Conservation (phyloP, 2,113 vertebrate species). For the Thunnus thynnus region DNA sequence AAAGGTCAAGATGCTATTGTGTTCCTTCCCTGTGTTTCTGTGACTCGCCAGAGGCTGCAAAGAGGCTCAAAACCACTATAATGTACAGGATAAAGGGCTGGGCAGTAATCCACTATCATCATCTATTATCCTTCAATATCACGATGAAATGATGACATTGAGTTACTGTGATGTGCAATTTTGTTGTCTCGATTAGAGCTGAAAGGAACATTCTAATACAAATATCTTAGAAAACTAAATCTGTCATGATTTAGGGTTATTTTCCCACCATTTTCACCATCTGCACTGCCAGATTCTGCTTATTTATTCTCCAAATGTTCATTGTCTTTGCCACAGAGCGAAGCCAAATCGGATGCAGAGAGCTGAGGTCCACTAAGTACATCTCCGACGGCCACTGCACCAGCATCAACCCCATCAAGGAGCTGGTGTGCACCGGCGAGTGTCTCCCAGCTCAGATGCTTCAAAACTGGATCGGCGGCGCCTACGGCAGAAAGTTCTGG, state of each 20-base stretch:
- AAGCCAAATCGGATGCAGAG: constrained; percentile 93
- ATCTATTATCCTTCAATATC: not conserved
- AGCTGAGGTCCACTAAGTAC: constrained; percentile 96
- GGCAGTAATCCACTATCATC: not conserved
- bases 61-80: not conserved
- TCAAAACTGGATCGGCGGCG: constrained; percentile 95
- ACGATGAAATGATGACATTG: not conserved
- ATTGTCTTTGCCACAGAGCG: constrained; percentile 81
- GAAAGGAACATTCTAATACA: no score
- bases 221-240: no score
- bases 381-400: constrained; percentile 98
- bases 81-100: not conserved
- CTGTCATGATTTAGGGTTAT: no score
- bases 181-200: not conserved
- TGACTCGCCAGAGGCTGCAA: constrained; percentile 23
- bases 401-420: constrained; percentile 94
- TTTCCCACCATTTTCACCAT: not conserved
- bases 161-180: not conserved
- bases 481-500: constrained; percentile 92
- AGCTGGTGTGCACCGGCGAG: constrained; percentile 95
- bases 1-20: constrained; percentile 27
- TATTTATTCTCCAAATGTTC: not conserved
- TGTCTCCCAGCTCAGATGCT: constrained; percentile 94
- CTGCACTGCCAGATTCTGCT: not conserved
- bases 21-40: not conserved